Evolutionary conservation across 1,140 invertebrate species (phyloP), one percentile per base, ranked within the genome.

Genomic region (Globodera ellingtonae): DNA sequence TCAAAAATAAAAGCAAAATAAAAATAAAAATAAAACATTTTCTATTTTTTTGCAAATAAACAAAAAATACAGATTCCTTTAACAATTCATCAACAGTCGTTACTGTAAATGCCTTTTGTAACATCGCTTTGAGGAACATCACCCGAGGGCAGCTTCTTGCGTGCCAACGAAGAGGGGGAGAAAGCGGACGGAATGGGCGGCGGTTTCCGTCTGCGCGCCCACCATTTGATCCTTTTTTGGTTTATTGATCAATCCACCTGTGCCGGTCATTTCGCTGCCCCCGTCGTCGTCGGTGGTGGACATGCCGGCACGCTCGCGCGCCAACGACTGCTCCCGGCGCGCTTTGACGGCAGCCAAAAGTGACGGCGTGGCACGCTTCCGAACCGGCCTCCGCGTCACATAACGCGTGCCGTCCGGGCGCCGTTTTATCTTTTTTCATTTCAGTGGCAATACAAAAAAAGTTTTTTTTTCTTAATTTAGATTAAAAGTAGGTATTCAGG

Each of bases 261-360:
- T 35, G 8, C 46, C 72, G 8, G 59, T 6, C 24, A 21, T 35
- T 9, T 47, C 46, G 21, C 67, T 70, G 67, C 67, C 67, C 4
- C 56, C 75, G 10, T 77, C 75, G 13, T 77, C 75, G 3, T 77
- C 75, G 3, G 75, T 77, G 6, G 75, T 77, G 35, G 75, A 67
- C n/a, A 65, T 77, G 46, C 48, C 65, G 47, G 24, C 75, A 4
- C 75, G 75, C 48, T 77, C 75, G 21, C 59, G 75, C 8, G 48
- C 24, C 65, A 69, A 24, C 9, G 62, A 77, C 65, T 50, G 75
- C 69, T 77, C 59, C 5, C 75, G 75, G 6, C 75, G n/a, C 24
- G 46, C 75, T 44, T 77, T 77, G 21, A 77, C 48, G 4, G 21
- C 48, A 7, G 75, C 75, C 7, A 47, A 10, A 47, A 70, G 18